Evolutionary conservation across 2,797 vertebrate species (phyloP), one percentile per base, ranked within the genome.

Genomic region (Neosilurus hyrtlii): DNA sequence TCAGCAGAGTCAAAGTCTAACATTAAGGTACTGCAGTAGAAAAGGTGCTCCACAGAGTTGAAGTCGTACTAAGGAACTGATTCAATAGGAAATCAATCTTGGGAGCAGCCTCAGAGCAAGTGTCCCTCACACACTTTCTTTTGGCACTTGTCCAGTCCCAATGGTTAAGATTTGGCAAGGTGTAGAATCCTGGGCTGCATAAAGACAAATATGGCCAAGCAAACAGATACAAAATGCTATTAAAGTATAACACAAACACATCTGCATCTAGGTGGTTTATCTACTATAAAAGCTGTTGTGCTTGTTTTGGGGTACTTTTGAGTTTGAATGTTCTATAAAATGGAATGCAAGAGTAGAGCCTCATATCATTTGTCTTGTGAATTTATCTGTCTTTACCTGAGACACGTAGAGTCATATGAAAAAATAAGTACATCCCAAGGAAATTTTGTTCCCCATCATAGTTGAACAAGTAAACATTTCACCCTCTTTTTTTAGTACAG

Each of bases 111-210:
- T 85, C 63, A 79, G 76, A 85, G 80, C 79, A 67, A 78, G 66
- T 57, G 66, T 85, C 66, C 61, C 73, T 54, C 51, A 59, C 59
- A 62, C 24, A 54, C 43, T 59, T 51, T 15, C 62, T 86, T 89
- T 89, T 89, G 86, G 84, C 86, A 86, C 84, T 70, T 63, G 74
- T 70, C 85, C 56, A 63, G 76, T 84, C 82, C 78, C 74, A 82
- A 59, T 63, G 56, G 68, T 83, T 83, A 71, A 57, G 37, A 22
- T 83, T 88, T 87, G 86, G 88, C 86, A 84, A 89, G 73, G 83
- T 74, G 82, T 76, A 84, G 54, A 74, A 66, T 67, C 75, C 56
- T 37, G 54, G 37, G 66, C 66, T 22, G 52, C 24, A 63, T 68
- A 52, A 79, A 59, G 43, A 54, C 57, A 49, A 57, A 71, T 71